These are phyloP conservation scores for Pachyuromys duprasi DNA, from an alignment of 2,797 vertebrate genomes.

Conservation along the genomic window DNA sequence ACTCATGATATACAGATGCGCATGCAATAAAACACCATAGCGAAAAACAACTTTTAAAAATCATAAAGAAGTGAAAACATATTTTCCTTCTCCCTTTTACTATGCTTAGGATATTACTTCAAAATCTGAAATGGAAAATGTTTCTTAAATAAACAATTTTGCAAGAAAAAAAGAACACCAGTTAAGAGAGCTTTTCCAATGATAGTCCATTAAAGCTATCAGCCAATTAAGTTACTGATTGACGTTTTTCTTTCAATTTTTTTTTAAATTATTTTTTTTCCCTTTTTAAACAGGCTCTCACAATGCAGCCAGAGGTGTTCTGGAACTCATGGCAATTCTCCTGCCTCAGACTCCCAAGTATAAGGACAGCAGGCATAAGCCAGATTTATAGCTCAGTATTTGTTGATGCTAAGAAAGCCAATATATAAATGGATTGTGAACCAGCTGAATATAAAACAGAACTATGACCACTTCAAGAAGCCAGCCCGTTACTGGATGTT, in stretches of 20 bases:
- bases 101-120: background rate
- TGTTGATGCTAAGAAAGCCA: background rate
- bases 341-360: background rate
- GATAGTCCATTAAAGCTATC: background rate
- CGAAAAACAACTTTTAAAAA: background rate
- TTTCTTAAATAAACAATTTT: background rate
- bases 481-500: background rate
- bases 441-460: background rate
- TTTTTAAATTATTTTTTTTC: background rate
- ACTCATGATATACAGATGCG: background rate
- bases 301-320: background rate
- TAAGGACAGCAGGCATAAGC: background rate
- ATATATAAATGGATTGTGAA: background rate
- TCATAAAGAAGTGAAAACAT: background rate
- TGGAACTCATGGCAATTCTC: background rate
- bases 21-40: background rate
- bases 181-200: conserved; percentile 2
- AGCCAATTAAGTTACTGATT: background rate
- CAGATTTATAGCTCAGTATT: background rate
- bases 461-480: background rate
- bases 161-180: background rate
- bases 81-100: background rate
- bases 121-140: conserved; percentile 28
- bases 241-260: background rate
- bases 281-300: background rate